Base-by-base conservation (phyloP, 2,113 vertebrate species). In the Crotalus helleri region DNA sequence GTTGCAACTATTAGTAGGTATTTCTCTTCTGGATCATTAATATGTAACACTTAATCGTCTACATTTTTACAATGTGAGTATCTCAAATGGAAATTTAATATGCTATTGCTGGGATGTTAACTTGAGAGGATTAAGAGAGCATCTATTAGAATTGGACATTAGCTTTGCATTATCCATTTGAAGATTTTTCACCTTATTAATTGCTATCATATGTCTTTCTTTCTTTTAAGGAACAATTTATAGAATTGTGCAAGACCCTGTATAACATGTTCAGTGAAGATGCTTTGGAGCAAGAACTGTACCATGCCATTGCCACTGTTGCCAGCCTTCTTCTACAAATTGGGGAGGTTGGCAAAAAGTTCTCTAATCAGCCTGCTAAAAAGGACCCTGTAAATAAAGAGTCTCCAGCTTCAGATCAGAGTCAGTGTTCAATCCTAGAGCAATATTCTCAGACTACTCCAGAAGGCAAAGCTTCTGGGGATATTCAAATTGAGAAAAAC, bases 261-360 rank as follows among this genome's bases (percentile, higher is more conserved):
- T 99, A 99, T 97, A 99, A 99, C 97, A 99, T 99, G 99, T 99
- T 99, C 97, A 99, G 99, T 0, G 99, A 99, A 94, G 99, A 99
- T 94, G 96, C 98, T 0, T 95, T 95, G 91, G 99, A 99, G 95
- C 99, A 99, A 96, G 98, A 98, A 95, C 96, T 99, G 59, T 99
- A 99, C 95, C 99, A 99, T 4, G 98, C 99, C 92, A 99, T 99
- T 0, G 99, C 99, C 95, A 99, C 99, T 0, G 99, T 99, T 26
- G 99, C 99, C 94, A 99, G 99, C 94, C 98, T 99, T 44, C 98
- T 99, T 0, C 97, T 99, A 61, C 97, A 98, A 46, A 99, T 99
- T 0, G 99, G 99, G 0, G 99, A 99, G 93, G 99, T 99, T 2
- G 99, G 99, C 3, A 99, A 99, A 96, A 98, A 98, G 94, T 99